Evolutionary conservation across 2,113 vertebrate genomes (phyloP), one percentile per base, ranked within the genome.

Genomic region (Triplophysa dalaica): DNA sequence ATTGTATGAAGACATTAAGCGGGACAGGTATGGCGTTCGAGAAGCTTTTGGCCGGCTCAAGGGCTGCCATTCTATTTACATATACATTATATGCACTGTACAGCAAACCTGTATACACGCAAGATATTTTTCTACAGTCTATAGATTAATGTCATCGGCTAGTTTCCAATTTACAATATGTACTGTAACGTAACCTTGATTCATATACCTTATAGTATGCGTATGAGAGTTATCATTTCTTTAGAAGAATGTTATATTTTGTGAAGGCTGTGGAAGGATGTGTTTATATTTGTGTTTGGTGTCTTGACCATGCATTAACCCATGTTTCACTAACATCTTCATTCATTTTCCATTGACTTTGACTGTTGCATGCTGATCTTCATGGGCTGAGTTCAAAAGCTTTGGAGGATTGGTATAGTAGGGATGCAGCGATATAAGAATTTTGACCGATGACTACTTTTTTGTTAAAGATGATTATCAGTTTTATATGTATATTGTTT

Each of bases 41-140:
- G 68, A 45, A 26, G 19, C 78, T 38, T 52, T 74, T 62, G 19
- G 6, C 60, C 13, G 70, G 43, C 79, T 24, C 33, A 83, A 65
- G 33, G 43, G 33, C 65, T 50, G 38, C 63, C 33, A 14, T 45
- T 74, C n/a, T 73, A 74, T 74, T 74, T 74, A 74, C 73, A 63
- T 4, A 63, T 62, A 75, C 14, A 75, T 21, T 13, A 72, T 79
- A 63, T 61, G 63, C 0, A 17, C 79, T 83, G 79, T 58, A 69
- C 79, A 75, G 48, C 63, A 43, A 83, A 60, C 64, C 65, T 48
- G 17, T 78, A 75, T 73, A 64, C 21, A 65, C 60, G n/a, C 41
- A 13, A 16, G 52, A 73, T 80, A 80, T 80, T 80, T 80, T 80
- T 80, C 60, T 80, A 80, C 64, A 65, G 65, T 38, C 70, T 45